Evolutionary conservation across 30 jellyfish, hydroid and myxozoan species (phyloP).

Genomic region (Rhopilema esculentum): DNA sequence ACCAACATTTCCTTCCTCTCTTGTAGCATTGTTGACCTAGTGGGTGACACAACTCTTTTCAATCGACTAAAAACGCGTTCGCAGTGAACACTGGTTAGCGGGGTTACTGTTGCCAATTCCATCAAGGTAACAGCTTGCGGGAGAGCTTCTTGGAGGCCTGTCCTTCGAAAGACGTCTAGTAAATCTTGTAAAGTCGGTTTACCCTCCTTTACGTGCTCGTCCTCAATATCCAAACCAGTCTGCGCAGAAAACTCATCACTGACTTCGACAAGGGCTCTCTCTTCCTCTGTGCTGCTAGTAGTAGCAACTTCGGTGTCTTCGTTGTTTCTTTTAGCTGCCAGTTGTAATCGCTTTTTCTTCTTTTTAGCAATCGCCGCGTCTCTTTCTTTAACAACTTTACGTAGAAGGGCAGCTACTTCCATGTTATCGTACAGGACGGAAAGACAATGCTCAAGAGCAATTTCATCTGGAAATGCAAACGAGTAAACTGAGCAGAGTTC

Average conservation of each 20-base stretch:
- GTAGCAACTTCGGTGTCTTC: slow-evolving; percentile 12
- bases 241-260: slow-evolving; percentile 12
- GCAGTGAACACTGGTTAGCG: not conserved
- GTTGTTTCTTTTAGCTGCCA: slow-evolving; percentile 7
- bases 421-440: slow-evolving; percentile 18
- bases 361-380: slow-evolving; percentile 4
- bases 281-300: slow-evolving; percentile 16
- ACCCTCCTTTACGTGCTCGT: slow-evolving; percentile 14
- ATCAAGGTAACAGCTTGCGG: not conserved
- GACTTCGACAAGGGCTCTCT: slow-evolving; percentile 20
- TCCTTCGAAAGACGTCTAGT: not conserved
- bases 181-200: slow-evolving; percentile 17
- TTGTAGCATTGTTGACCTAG: not conserved
- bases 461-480: not conserved
- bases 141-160: slow-evolving; percentile 24
- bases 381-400: slow-evolving; percentile 13
- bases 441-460: slow-evolving; percentile 25
- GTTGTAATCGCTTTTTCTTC: not conserved
- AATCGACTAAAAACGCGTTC: no score
- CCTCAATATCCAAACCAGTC: slow-evolving; percentile 17
- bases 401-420: slow-evolving; percentile 18
- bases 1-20: not conserved
- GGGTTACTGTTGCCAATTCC: slow-evolving; percentile 5
- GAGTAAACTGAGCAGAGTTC: not conserved
- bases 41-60: no score